phyloP scores from a whole-genome alignment of 2,797 vertebrate genomes.

The Malurus splendens region DNA sequence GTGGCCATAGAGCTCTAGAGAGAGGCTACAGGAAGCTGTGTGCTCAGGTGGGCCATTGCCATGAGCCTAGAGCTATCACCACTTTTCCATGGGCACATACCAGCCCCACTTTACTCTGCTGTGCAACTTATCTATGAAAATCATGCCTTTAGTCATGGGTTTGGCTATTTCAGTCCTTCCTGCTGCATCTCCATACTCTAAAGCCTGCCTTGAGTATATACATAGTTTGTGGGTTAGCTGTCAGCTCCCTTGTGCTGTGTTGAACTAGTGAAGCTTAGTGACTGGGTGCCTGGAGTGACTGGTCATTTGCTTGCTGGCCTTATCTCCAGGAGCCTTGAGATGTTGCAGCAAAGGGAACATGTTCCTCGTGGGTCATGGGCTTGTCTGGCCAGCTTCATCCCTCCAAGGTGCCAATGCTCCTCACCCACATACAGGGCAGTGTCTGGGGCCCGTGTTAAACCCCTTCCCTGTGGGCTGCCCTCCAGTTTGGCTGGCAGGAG shows the following conservation, averaged over 20 bases:
- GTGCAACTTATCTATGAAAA: neutral
- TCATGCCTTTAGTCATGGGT: neutral
- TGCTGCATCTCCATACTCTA: neutral
- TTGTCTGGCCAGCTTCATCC: neutral
- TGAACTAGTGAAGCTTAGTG: rapidly evolving
- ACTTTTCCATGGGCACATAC: rapidly evolving
- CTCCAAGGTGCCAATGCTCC: neutral
- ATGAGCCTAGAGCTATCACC: neutral
- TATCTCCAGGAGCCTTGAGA: neutral
- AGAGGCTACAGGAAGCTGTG: neutral
- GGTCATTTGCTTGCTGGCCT: neutral
- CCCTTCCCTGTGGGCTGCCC: neutral
- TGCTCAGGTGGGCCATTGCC: neutral
- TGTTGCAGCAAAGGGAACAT: neutral
- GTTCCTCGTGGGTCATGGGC: rapidly evolving
- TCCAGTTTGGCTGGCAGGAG: neutral
- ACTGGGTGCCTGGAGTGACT: neutral
- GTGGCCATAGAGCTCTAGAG: neutral
- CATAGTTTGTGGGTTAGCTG: neutral
- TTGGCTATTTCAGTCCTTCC: neutral
- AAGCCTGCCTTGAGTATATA: neutral
- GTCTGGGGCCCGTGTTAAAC: rapidly evolving
- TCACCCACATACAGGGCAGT: neutral
- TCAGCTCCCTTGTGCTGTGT: neutral
- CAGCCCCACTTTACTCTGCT: neutral